Base-by-base conservation (phyloP, 1,140 invertebrate genomes). In the Spodoptera litura region DNA sequence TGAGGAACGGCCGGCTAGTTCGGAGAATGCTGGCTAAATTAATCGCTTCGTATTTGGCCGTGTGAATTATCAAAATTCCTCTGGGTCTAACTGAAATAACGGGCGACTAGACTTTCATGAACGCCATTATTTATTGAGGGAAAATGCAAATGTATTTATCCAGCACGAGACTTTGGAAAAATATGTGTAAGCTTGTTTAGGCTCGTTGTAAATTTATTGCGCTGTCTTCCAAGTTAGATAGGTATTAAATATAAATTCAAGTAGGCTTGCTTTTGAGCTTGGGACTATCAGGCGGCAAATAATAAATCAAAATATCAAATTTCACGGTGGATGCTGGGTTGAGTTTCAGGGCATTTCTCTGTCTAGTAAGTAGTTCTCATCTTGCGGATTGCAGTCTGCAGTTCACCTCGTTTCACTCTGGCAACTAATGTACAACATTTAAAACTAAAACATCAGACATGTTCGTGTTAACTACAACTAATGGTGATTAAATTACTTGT, bases 11-110 rank as follows among this genome's bases (percentile, higher is more conserved):
- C 86, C 78, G 62, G 85, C 81, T 87, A 92, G 89, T 92, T 87
- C 88, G 86, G 83, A 82, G 84, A 87, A 92, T 90, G 91, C 85
- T 84, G 79, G 80, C 74, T 80, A 91, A 91, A 92, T 92, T 91
- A 92, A 93, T 92, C 89, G 91, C 83, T 83, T 87, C 76, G 83
- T 87, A 88, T 88, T 86, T 89, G 85, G 82, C 84, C 87, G 87
- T 84, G 56, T 83, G 77, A 83, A 82, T 87, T 81, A 84, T 83
- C 84, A 79, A 88, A 89, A 88, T 88, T 87, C 82, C 81, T 82
- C 85, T 12, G 71, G 35, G 53, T 88, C 83, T 81, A 85, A 85
- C 84, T 74, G 75, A 85, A 84, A 82, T 81, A 82, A 79, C 73
- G 55, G 66, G 49, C 25, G 66, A 56, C 52, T 71, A 71, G 53